phyloP scores from a whole-genome alignment of 1,140 invertebrate genomes.

The Meloidogyne hapla region DNA sequence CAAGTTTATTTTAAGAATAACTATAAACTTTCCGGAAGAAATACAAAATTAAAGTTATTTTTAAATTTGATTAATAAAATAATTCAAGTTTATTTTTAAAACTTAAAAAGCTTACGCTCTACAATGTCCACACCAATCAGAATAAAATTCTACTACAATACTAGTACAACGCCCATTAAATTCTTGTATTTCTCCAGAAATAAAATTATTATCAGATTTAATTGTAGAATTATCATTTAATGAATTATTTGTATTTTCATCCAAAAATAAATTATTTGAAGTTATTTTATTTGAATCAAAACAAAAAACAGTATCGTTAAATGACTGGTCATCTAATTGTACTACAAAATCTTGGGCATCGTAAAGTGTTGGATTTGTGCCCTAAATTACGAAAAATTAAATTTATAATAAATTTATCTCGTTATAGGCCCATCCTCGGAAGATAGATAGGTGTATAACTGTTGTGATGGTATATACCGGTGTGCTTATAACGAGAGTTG shows the following conservation, averaged over 20 bases:
- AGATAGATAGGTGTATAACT: too few species aligned
- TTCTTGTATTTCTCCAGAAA: background rate
- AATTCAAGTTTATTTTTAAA: constrained; percentile 17
- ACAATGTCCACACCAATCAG: constrained; percentile 63
- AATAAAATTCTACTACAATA: constrained; percentile 53
- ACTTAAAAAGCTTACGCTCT: constrained; percentile 47
- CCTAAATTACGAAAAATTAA: constrained; percentile 36
- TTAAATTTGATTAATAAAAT: too few species aligned
- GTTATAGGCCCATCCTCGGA: too few species aligned
- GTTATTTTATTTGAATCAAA: background rate
- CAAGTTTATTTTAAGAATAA: too few species aligned
- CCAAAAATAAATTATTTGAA: constrained; percentile 18
- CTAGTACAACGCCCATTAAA: constrained; percentile 1
- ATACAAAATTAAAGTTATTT: too few species aligned
- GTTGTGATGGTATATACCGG: too few species aligned
- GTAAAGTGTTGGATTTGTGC: constrained; percentile 61
- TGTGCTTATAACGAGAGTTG: too few species aligned
- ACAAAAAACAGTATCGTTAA: constrained; percentile 63
- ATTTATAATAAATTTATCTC: constrained; percentile 1
- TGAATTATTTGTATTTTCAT: constrained; percentile 1
- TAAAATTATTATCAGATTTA: background rate
- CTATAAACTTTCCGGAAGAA: too few species aligned
- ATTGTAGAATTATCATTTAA: background rate
- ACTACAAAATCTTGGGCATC: constrained; percentile 53
- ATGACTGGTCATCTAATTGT: constrained; percentile 58